Percentiles rank a stretch among this genome's conserved stretches.
Evolutionary conservation across 2,113 vertebrate genomes (phyloP).

Genomic region (Tachysurus vachellii): DNA sequence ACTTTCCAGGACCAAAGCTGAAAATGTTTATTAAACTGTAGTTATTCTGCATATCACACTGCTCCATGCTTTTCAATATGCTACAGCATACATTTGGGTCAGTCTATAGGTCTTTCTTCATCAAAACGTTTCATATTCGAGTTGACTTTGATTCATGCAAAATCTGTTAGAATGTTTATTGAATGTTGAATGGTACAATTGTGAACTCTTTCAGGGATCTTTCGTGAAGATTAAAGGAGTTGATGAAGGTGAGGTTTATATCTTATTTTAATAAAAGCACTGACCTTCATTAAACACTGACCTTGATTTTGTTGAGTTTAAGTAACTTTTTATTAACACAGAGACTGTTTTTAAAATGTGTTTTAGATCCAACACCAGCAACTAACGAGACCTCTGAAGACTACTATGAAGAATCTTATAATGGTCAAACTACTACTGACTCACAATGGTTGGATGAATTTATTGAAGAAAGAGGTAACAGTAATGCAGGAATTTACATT

Average conservation of each 20-base stretch:
- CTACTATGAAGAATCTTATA: not conserved
- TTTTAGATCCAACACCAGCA: not conserved
- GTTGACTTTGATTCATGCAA: not conserved
- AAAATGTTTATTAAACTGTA: not conserved
- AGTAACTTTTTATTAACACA: not conserved
- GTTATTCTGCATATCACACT: not conserved
- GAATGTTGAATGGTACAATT: not conserved
- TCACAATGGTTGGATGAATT: slow-evolving; percentile 2
- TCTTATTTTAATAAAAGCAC: not conserved
- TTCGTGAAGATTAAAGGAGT: not conserved
- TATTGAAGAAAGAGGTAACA: slow-evolving; percentile 9
- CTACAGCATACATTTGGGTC: not conserved
- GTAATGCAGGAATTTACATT: not conserved
- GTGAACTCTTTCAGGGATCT: slow-evolving; percentile 23
- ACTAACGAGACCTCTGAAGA: not conserved
- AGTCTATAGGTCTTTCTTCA: not conserved
- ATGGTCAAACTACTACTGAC: not conserved
- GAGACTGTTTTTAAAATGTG: not conserved
- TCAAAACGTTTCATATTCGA: not conserved
- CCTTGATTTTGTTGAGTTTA: not conserved
- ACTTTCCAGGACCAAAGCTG: not conserved
- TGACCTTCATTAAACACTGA: not conserved
- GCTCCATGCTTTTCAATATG: no score
- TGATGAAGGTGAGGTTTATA: slow-evolving; percentile 38
- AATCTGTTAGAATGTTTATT: not conserved